Conservation (phyloP, 2,113 vertebrate genomes). For the Tautogolabrus adspersus region DNA sequence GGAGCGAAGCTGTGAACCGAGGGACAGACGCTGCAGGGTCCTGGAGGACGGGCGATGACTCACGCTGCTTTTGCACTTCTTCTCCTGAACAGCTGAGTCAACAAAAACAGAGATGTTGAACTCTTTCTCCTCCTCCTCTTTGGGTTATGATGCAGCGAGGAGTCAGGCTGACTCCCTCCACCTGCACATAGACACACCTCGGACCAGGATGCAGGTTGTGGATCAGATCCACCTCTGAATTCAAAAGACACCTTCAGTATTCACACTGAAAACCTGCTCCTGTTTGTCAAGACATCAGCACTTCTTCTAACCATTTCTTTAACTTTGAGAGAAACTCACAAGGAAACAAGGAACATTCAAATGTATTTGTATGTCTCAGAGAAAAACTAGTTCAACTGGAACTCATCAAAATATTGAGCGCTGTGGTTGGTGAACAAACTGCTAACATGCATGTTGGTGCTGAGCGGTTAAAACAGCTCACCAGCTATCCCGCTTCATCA, state of each 20-base stretch:
- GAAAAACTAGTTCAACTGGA: no score
- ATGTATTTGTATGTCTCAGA: no score
- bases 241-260: constrained; percentile 14
- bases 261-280: not conserved
- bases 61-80: not conserved
- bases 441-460: not conserved
- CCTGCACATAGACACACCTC: not conserved
- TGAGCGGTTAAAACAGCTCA: not conserved
- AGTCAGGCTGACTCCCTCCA: constrained; percentile 4
- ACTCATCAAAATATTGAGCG: not conserved
- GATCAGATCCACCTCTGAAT: no score
- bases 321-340: not conserved
- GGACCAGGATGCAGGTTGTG: not conserved
- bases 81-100: not conserved
- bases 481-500: not conserved
- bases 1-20: not conserved
- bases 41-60: constrained; percentile 33
- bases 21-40: not conserved
- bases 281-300: not conserved
- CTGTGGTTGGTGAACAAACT: no score
- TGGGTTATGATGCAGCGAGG: not conserved
- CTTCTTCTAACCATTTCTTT: not conserved
- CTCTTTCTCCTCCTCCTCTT: constrained; percentile 8
- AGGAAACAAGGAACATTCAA: not conserved
- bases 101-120: not conserved